phyloP scores from a whole-genome alignment of 2,888 invertebrate genomes.

The Didymodactylos carnosus region DNA sequence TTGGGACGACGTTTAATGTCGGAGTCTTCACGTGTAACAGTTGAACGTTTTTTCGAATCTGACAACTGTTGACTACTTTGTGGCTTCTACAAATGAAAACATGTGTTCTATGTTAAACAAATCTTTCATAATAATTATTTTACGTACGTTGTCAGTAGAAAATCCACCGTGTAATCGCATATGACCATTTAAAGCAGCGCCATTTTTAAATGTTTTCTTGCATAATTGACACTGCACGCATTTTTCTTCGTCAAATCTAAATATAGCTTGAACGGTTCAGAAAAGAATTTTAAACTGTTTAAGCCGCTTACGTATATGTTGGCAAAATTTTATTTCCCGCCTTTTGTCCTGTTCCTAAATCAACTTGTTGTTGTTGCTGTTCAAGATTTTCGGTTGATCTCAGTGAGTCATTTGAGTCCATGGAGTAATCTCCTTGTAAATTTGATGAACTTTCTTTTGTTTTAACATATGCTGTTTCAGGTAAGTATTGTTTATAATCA shows the following conservation, averaged over 20 bases:
- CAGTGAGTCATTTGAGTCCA: too few relatives aligned
- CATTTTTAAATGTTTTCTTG: constrained; percentile 83
- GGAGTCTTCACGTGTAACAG: too few relatives aligned
- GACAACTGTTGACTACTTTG: neutral
- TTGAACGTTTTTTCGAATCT: neutral
- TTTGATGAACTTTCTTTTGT: neutral
- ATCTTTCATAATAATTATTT: neutral
- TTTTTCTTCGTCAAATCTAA: constrained; percentile 26
- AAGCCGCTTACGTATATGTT: neutral
- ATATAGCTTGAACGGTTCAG: constrained; percentile 12
- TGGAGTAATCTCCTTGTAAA: too few relatives aligned
- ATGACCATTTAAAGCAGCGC: constrained; percentile 88
- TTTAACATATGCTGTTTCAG: neutral
- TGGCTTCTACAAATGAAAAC: neutral
- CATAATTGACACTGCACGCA: constrained; percentile 86
- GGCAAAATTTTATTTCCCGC: neutral
- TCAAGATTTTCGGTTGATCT: too few relatives aligned
- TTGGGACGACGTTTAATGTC: too few relatives aligned
- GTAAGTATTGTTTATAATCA: neutral
- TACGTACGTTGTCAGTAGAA: constrained; percentile 44
- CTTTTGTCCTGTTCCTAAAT: neutral
- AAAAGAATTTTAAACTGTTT: neutral
- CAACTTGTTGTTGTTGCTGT: neutral
- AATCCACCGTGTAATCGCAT: constrained; percentile 93
- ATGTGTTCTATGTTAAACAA: neutral